phyloP scores from a whole-genome alignment of 2,113 vertebrate species.

The Circaetus gallicus region DNA sequence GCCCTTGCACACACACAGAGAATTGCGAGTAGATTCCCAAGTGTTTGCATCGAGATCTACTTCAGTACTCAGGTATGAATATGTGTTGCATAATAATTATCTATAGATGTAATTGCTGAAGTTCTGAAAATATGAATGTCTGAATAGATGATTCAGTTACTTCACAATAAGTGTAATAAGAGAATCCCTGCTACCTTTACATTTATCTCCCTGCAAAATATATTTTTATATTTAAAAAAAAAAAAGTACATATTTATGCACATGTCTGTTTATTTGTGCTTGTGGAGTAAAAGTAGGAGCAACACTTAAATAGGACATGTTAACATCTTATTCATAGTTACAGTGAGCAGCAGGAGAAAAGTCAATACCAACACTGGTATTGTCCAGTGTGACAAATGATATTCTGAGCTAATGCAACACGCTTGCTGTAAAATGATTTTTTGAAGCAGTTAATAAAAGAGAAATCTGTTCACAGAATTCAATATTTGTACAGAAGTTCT shows the following conservation, averaged over 20 bases:
- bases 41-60: not conserved
- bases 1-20: fast-evolving
- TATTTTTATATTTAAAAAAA: not conserved
- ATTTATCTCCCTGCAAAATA: not conserved
- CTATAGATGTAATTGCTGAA: not conserved
- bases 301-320: not conserved
- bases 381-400: slow-evolving; percentile 69
- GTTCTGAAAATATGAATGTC: not conserved
- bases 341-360: not conserved
- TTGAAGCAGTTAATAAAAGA: slow-evolving; percentile 74
- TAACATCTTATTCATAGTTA: not conserved
- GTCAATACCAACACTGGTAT: slow-evolving; percentile 55
- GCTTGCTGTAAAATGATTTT: slow-evolving; percentile 76
- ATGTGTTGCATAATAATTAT: not conserved
- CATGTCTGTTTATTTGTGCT: not conserved
- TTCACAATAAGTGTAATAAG: not conserved
- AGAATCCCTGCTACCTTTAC: not conserved
- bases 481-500: not conserved
- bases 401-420: slow-evolving; percentile 63
- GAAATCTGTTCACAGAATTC: slow-evolving; percentile 72
- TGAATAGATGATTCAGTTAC: not conserved
- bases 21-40: not conserved
- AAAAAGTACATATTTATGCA: not conserved
- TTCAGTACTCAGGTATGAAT: not conserved
- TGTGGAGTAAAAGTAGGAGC: not conserved